Percentiles rank a stretch among this genome's conserved stretches.
Conservation (phyloP, 2,888 invertebrate species). For the Lapara coniferarum region DNA sequence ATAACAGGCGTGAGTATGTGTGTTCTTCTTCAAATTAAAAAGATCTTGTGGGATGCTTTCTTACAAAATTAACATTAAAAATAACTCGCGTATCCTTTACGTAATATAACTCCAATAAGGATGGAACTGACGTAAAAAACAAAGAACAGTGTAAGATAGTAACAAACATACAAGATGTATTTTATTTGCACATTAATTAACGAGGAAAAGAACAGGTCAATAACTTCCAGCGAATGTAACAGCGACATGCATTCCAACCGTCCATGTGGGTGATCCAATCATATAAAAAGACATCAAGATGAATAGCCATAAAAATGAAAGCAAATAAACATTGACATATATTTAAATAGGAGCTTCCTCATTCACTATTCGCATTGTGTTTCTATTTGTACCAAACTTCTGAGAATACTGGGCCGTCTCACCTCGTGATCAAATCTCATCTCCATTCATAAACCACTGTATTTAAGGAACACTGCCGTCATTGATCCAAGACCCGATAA, state of each 20-base stretch:
- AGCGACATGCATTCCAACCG: not conserved
- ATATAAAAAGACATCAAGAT: not conserved
- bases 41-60: no score
- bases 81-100: no score
- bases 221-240: constrained; percentile 2
- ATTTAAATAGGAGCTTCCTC: constrained; percentile 22
- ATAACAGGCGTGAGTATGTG: no score
- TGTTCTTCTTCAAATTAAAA: no score
- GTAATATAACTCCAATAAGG: no score
- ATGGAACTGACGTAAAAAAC: no score
- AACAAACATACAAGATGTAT: no score
- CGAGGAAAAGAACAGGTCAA: constrained; percentile 3
- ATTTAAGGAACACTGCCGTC: constrained; percentile 69
- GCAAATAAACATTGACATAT: constrained; percentile 3
- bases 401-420: constrained; percentile 54
- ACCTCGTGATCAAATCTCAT: constrained; percentile 51
- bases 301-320: not conserved
- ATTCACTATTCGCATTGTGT: constrained; percentile 21
- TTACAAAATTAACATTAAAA: no score
- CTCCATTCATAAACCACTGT: constrained; percentile 65
- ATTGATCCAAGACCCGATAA: constrained; percentile 63
- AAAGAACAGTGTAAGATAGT: no score
- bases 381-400: constrained; percentile 35
- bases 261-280: not conserved
- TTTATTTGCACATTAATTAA: not conserved